Base-by-base conservation (phyloP, 2,113 vertebrate species). In the Amphiprion ocellaris region DNA sequence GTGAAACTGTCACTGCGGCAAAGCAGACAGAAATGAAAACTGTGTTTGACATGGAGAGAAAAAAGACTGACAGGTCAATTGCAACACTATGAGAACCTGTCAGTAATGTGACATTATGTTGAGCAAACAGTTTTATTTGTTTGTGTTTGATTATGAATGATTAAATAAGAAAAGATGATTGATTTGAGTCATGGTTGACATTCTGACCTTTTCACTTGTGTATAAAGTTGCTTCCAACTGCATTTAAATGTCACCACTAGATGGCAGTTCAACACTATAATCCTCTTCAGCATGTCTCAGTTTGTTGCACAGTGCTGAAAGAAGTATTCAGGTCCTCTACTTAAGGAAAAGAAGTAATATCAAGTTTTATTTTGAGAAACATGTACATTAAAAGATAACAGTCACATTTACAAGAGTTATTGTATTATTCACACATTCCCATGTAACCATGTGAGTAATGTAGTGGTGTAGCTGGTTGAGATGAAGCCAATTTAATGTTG, bases 241-340 rank as follows among this genome's bases (percentile, higher is more conserved):
- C 54, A 17, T 33, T 26, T 4, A 10, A 2, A 19, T 21, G 15
- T 10, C 10, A 53, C 78, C 91, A 86, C 83, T 70, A 90, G 90
- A 72, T 86, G 92, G 85, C 87, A 83, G 49, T 10, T 16, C 0
- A 63, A 46, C 66, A 53, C 74, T 28, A 24, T 14, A 16, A 3
- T 66, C 19, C 7, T 46, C 39, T 47, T 55, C 9, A 21, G 10
- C 5, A 4, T 16, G 4, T 44, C 41, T 1, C 11, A 44, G 41
- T 44, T 44, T 44, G 2, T 15, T 10, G 1, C 11, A 26, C 6
- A 26, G 12, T 16, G 41, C 41, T 44, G 41, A 12, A 44, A 44
- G 41, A 44, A 44, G 41, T 4, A 44, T 44, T 44, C 41, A 44
- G 12, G 14, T 44, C 11, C 3, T 14, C 14, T 44, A 44, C 41